These are phyloP conservation scores for Papilio xuthus DNA, from an alignment of 1,140 invertebrate species.

Conservation along the genomic window DNA sequence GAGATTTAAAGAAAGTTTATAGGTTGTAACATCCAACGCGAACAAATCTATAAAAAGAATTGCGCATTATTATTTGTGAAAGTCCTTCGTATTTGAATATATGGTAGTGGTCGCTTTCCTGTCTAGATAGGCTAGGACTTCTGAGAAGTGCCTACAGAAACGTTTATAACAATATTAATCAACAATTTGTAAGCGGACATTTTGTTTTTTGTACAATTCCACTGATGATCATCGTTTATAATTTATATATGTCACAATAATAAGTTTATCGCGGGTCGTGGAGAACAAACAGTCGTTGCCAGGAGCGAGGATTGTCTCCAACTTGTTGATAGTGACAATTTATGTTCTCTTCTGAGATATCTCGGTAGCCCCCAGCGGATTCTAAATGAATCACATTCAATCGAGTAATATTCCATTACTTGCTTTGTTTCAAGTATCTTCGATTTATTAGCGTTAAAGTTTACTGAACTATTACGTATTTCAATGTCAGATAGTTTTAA, in stretches of 20 bases:
- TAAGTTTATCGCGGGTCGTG: constrained; percentile 72
- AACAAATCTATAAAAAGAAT: too few relatives aligned
- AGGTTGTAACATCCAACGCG: too few relatives aligned
- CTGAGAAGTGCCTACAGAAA: background rate
- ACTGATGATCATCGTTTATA: constrained; percentile 51
- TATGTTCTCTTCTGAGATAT: constrained; percentile 63
- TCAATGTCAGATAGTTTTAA: constrained; percentile 31
- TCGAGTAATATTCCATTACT: constrained; percentile 33
- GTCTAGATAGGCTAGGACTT: background rate
- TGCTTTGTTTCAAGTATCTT: constrained; percentile 27
- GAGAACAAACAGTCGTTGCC: constrained; percentile 62
- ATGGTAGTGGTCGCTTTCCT: too few relatives aligned
- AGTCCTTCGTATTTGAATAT: too few relatives aligned
- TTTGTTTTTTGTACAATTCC: constrained; percentile 70
- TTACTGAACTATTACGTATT: constrained; percentile 31
- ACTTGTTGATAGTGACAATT: constrained; percentile 61
- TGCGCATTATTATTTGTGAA: too few relatives aligned
- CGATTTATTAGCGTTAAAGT: constrained; percentile 24
- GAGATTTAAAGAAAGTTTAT: too few relatives aligned
- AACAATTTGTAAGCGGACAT: constrained; percentile 28
- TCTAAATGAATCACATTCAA: constrained; percentile 44
- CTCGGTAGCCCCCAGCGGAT: constrained; percentile 56
- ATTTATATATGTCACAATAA: constrained; percentile 77
- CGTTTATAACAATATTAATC: background rate
- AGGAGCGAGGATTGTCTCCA: constrained; percentile 55